A percentile compares a stretch with the other conserved stretches of the same genome.
These are phyloP conservation scores for Slavum lentiscoides DNA, from an alignment of 2,888 invertebrate species.

Conservation along the genomic window DNA sequence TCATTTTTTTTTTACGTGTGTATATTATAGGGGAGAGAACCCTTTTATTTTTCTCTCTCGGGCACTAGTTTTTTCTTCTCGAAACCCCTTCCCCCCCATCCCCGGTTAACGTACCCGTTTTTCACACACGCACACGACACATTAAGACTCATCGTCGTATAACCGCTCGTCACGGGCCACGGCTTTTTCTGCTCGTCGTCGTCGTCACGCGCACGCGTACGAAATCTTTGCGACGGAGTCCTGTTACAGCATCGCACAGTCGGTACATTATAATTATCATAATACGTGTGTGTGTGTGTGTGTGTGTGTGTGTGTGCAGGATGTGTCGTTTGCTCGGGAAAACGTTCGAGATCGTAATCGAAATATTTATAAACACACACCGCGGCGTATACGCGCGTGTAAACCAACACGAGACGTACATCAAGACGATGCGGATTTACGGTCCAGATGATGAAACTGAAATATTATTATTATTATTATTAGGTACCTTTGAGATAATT, in stretches of 20 bases:
- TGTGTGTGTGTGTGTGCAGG: not conserved
- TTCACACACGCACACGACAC: not conserved
- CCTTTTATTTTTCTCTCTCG: slow-evolving; percentile 26
- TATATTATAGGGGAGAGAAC: slow-evolving; percentile 32
- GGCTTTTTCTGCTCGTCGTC: too few species aligned
- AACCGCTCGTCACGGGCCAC: too few species aligned
- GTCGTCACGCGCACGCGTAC: too few species aligned
- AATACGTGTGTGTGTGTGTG: not conserved
- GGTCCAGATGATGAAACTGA: slow-evolving; percentile 53
- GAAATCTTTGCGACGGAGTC: slow-evolving; percentile 3
- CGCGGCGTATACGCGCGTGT: slow-evolving; percentile 11
- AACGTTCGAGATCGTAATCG: slow-evolving; percentile 41
- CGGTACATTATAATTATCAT: not conserved
- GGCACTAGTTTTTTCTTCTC: not conserved
- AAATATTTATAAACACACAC: not conserved
- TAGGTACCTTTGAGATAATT: slow-evolving; percentile 42
- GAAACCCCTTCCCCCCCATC: not conserved
- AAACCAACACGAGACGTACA: slow-evolving; percentile 38
- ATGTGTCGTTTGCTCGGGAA: slow-evolving; percentile 29
- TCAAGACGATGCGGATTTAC: not conserved
- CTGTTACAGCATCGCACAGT: too few species aligned
- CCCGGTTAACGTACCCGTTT: not conserved
- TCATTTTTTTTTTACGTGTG: slow-evolving; percentile 19
- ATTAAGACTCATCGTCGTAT: too few species aligned
- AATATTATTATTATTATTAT: slow-evolving; percentile 31